Evolutionary conservation across 2,888 invertebrate species (phyloP), one percentile per base, ranked within the genome.

Genomic region (Cyaniris semiargus): DNA sequence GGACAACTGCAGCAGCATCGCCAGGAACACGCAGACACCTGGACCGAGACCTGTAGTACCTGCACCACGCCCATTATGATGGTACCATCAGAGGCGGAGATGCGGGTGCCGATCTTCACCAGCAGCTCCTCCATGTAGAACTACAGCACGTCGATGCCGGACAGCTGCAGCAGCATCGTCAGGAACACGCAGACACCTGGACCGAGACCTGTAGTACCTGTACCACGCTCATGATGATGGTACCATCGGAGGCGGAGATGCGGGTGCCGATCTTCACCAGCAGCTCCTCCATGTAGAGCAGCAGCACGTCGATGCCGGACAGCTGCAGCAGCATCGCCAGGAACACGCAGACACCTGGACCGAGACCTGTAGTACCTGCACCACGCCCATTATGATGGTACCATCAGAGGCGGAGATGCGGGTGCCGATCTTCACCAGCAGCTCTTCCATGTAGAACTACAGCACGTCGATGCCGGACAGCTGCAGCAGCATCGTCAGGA

Each of bases 291-390:
- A 96, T 96, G 85, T 97, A 97, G 87, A 97, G 97, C 75, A 97
- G 92, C 3, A 97, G 95, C 0, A 97, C 96, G 85, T 97, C 97
- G 79, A 97, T 96, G 0, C 97, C 97, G 0, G 96, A 96, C 60
- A 97, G 89, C 86, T 98, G 98, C 83, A 98, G 97, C 84, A 98
- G 95, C 84, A 96, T 93, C 79, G 97, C 96, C 78, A 98, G 92
- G 76, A 96, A 95, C 74, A 96, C 95, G 70, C 96, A 96, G 79
- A 96, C n/a, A n/a, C n/a, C n/a, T n/a, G n/a, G n/a, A n/a, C n/a
- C n/a, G n/a, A n/a, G n/a, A n/a, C n/a, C n/a, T n/a, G n/a, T n/a
- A n/a, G n/a, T n/a, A n/a, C n/a, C n/a, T n/a, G n/a, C n/a, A n/a
- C n/a, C n/a, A n/a, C n/a, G n/a, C n/a, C n/a, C n/a, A n/a, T n/a